Base-by-base conservation (phyloP, 2,113 vertebrate species). In the Lampris incognitus region DNA sequence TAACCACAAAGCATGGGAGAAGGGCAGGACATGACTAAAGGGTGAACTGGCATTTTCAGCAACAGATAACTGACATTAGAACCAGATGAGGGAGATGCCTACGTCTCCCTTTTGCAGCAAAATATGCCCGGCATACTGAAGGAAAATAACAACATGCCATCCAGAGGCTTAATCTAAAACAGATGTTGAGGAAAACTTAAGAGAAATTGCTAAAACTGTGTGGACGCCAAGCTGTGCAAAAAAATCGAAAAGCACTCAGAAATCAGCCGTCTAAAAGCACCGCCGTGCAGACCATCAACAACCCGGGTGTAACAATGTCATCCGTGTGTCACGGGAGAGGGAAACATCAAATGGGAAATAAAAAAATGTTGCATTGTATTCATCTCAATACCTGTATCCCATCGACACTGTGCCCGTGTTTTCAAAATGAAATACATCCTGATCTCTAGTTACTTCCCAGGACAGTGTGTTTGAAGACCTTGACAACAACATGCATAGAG, bases 401-500 rank as follows among this genome's bases (percentile, higher is more conserved):
- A 52, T 66, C 24, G 64, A 56, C 9, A 49, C 24, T 69, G 69
- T 40, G 40, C 57, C 38, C 46, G 52, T 39, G 60, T 5, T 41
- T 57, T 50, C 41, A 8, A 1, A 9, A 6, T 5, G 0, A 39
- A 24, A 24, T 24, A 24, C 24, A 24, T 24, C 24, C 24, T 24
- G 24, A 48, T 63, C 38, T 24, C 4, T 4, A 68, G 60, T 64
- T 84, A 41, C 48, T 52, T 66, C 38, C 6, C 41, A 2, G 39
- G 70, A 79, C 66, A 72, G 79, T 73, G 83, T 66, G 49, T 86
- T 85, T 72, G 79, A 80, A 74, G 60, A 48, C 54, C 46, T 48
- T 64, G 44, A 76, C n/a, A 80, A 58, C 11, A 67, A 73, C 91
- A 92, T 92, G 91, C 91, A 86, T 55, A 65, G 38, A 66, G 80